phyloP scores from a whole-genome alignment of 2,888 invertebrate species.

The Priocnemis perturbator region DNA sequence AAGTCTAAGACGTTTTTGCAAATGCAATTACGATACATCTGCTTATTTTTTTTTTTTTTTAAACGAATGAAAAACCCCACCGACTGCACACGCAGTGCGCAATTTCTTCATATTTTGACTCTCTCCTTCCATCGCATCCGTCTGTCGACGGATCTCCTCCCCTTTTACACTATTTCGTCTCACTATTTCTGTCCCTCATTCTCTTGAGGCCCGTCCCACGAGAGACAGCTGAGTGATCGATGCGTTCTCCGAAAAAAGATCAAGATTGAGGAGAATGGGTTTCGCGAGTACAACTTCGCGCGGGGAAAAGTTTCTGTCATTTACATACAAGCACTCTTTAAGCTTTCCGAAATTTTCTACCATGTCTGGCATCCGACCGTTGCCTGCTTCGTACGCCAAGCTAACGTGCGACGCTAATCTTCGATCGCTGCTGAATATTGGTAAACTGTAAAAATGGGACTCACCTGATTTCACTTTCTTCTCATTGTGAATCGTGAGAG shows the following conservation, averaged over 20 bases:
- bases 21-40: too few species aligned
- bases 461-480: conserved; percentile 68
- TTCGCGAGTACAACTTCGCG: conserved; percentile 29
- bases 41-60: too few species aligned
- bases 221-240: conserved; percentile 55
- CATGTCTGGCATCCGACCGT: background rate
- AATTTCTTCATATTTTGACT: background rate
- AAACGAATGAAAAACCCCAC: too few species aligned
- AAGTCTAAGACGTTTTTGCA: too few species aligned
- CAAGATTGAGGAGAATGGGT: conserved; percentile 56
- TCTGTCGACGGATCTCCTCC: background rate
- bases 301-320: conserved; percentile 41
- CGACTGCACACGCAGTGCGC: too few species aligned
- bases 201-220: conserved; percentile 37
- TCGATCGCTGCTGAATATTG: background rate
- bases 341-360: conserved; percentile 23
- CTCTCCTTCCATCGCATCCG: conserved; percentile 11
- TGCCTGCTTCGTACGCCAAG: background rate
- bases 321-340: conserved; percentile 33
- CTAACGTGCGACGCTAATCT: background rate
- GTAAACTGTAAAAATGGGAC: conserved; percentile 1
- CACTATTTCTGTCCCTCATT: conserved; percentile 25
- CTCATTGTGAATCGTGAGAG: conserved; percentile 78
- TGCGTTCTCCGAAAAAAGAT: conserved; percentile 55
- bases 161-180: conserved; percentile 18